Evolutionary conservation across 2,888 invertebrate genomes (phyloP), one percentile per base, ranked within the genome.

Genomic region (Ernsta delagoae): DNA sequence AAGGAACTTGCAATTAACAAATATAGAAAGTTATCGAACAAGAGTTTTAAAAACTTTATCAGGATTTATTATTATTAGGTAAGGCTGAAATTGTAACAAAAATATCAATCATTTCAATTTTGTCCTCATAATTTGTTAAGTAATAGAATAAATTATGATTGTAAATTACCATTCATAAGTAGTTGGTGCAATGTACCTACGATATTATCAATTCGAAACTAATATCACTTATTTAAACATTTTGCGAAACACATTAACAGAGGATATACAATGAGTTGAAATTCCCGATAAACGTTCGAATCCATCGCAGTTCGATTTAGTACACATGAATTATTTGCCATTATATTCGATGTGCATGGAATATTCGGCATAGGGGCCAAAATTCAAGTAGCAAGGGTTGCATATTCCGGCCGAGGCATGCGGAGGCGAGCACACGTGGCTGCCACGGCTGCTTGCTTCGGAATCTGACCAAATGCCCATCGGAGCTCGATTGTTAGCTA

Each of bases 391-490:
- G 87, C 88, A 83, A 82, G 87, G 86, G 82, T 82, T 84, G 90
- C 90, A 91, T 91, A 90, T 86, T 87, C 90, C 79, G 82, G 76
- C 75, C 62, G 81, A 86, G 90, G 92, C 91, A 92, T 89, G 90
- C 82, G 75, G 78, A 85, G 84, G 85, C 85, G 81, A 85, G 83
- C 92, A 92, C 92, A 92, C 90, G 90, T 90, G 91, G 88, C 92
- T 87, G 81, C 88, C 86, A 81, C 83, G 87, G 82, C 89, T 85
- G 86, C 89, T 78, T 83, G 81, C 85, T 81, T 79, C 81, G 92
- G 92, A 93, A 93, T 93, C 92, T 89, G 85, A 90, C 91, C 92
- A 87, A 92, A 92, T 92, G 92, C 90, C 89, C 91, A 90, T 87
- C 87, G 89, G 78, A 82, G 83, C 87, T 83, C 90, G 86, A 89